Evolutionary conservation across 2,797 vertebrate species (phyloP).

Genomic region (Peromyscus melanophrys): DNA sequence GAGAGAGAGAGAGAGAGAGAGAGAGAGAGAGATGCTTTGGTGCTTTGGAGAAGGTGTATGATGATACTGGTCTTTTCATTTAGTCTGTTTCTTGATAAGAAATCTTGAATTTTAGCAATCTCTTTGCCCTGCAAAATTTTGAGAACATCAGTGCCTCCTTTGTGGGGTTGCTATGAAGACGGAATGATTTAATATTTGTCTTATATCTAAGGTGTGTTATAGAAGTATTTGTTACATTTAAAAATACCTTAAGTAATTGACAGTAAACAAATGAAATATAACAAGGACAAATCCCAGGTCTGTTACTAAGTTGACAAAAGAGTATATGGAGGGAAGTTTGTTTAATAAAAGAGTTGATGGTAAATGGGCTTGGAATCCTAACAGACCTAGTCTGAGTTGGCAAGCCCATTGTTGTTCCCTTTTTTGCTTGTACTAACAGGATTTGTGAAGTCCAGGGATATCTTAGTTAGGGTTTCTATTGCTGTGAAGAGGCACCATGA

Average conservation of each 20-base stretch:
- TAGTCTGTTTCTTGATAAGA: background rate
- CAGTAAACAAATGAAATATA: background rate
- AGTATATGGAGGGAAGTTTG: background rate
- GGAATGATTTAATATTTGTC: background rate
- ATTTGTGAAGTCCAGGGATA: no score
- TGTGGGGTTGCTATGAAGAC: background rate
- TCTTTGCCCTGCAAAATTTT: background rate
- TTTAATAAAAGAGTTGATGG: background rate
- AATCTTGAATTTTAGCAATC: fast-evolving
- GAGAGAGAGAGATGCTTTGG: background rate
- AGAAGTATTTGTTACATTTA: background rate
- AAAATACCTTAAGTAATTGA: background rate
- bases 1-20: background rate
- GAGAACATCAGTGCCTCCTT: background rate
- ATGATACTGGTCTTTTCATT: background rate
- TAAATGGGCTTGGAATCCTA: background rate
- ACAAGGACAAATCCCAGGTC: background rate
- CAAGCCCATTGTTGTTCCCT: fast-evolving
- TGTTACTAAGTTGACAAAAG: background rate
- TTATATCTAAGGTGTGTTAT: background rate
- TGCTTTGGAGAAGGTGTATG: background rate
- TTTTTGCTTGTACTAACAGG: background rate
- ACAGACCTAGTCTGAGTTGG: fast-evolving
- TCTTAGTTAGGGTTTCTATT: background rate
- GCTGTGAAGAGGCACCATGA: background rate